Evolutionary conservation across 2,888 invertebrate species (phyloP).

Genomic region (Brachylomia viminalis): DNA sequence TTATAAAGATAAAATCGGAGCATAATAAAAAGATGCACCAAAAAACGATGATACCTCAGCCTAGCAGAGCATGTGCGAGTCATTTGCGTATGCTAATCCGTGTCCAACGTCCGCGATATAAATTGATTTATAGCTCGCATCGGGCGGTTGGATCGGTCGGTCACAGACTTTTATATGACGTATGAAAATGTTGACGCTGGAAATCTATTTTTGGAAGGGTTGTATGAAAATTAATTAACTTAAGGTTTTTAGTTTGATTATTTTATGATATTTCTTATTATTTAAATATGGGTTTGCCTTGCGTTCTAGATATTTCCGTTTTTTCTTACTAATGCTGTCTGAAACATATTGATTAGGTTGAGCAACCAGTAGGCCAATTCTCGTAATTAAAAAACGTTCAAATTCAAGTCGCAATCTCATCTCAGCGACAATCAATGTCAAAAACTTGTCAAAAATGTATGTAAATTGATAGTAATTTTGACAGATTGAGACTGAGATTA

Average conservation of each 20-base stretch:
- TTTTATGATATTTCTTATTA: background rate
- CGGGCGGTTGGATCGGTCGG: conserved; percentile 36
- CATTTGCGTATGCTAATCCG: conserved; percentile 68
- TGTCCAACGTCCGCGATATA: conserved; percentile 53
- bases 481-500: no score
- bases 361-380: no score
- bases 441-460: no score
- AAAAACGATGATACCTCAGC: conserved; percentile 47
- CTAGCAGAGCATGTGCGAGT: conserved; percentile 56
- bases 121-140: conserved; percentile 66
- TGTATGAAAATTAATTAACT: background rate
- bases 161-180: conserved; percentile 45
- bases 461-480: no score
- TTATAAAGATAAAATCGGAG: conserved; percentile 35
- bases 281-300: background rate
- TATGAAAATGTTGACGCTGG: conserved; percentile 45
- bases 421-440: no score
- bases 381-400: no score
- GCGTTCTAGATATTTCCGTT: no score
- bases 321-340: background rate
- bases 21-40: conserved; percentile 44
- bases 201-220: conserved; percentile 15
- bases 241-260: background rate
- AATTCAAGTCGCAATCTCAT: no score
- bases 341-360: background rate